phyloP scores from a whole-genome alignment of 2,113 vertebrate genomes.

The Albula goreensis region DNA sequence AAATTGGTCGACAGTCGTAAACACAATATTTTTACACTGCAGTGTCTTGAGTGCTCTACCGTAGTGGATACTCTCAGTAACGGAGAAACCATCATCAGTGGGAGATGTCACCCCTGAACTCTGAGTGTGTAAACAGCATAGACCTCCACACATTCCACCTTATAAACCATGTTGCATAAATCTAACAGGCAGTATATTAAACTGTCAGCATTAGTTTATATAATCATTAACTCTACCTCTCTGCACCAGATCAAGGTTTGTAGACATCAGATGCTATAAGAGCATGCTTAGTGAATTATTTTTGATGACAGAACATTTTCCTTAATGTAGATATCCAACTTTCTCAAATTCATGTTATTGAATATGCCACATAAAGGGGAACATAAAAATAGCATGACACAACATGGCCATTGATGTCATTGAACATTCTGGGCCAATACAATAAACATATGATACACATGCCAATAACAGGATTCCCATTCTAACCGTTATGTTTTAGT shows the following conservation, averaged over 20 bases:
- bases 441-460: background rate
- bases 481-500: conserved; percentile 5
- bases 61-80: too few species aligned
- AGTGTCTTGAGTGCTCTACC: too few species aligned
- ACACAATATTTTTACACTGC: too few species aligned
- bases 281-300: background rate
- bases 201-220: background rate
- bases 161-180: background rate
- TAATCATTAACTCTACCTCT: background rate
- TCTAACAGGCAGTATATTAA: background rate
- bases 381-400: background rate
- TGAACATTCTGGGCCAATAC: background rate
- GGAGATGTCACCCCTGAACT: too few species aligned
- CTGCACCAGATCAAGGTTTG: background rate
- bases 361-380: background rate
- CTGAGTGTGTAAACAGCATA: too few species aligned
- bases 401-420: background rate
- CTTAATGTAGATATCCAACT: background rate
- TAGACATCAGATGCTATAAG: background rate
- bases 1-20: too few species aligned
- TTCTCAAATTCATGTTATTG: background rate
- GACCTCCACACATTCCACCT: too few species aligned
- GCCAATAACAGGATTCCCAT: too few species aligned
- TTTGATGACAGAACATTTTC: background rate
- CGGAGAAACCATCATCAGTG: too few species aligned